Evolutionary conservation across 2,888 invertebrate genomes (phyloP).

Genomic region (Lepidochrysops patricia): DNA sequence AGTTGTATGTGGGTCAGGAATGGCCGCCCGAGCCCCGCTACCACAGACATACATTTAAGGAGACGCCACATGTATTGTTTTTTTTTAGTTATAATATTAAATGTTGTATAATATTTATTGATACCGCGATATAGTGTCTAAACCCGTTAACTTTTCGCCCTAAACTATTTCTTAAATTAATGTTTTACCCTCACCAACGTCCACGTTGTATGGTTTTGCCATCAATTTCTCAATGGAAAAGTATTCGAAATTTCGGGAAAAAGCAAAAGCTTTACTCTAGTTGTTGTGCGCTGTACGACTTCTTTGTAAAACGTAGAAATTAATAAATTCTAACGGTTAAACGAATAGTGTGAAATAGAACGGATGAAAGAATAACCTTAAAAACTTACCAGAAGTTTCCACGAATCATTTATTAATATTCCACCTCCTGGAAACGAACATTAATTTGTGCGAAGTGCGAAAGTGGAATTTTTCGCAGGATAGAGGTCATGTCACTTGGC

Average conservation of each 20-base stretch:
- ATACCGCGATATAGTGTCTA: too few relatives aligned
- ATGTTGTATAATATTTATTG: too few relatives aligned
- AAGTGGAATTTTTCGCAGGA: neutral
- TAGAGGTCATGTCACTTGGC: neutral
- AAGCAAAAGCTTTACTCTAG: neutral
- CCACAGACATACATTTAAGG: neutral
- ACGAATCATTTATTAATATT: neutral
- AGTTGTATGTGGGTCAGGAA: slow-evolving; percentile 62
- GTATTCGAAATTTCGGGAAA: too few relatives aligned
- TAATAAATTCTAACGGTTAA: neutral
- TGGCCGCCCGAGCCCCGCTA: slow-evolving; percentile 36
- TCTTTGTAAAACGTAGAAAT: neutral
- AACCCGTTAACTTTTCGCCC: too few relatives aligned
- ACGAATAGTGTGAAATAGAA: too few relatives aligned
- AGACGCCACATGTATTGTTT: neutral
- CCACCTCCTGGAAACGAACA: neutral
- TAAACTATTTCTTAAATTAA: too few relatives aligned
- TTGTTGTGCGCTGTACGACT: neutral
- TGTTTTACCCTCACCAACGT: too few relatives aligned
- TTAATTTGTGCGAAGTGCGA: neutral
- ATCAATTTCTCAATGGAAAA: too few relatives aligned
- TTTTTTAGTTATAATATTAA: neutral
- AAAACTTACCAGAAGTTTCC: neutral
- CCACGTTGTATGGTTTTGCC: too few relatives aligned
- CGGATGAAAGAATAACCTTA: neutral